Evolutionary conservation across 2,797 vertebrate species (phyloP), one percentile per base, ranked within the genome.

Genomic region (Eutrigla gurnardus): DNA sequence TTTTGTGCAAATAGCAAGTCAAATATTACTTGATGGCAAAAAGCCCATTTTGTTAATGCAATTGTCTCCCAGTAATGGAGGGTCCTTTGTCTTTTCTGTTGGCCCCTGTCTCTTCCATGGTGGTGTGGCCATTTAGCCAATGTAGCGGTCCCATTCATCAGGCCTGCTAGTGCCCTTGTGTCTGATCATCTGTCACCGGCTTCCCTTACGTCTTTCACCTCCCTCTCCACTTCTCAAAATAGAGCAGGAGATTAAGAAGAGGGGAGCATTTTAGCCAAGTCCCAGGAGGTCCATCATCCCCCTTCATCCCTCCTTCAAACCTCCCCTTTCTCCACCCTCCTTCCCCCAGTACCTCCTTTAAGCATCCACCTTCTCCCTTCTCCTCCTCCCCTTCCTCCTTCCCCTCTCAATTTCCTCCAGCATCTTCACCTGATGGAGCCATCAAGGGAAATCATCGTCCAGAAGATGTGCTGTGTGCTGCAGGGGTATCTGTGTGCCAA

Each of bases 101-200:
- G 65, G 36, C 55, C 77, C 52, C 77, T 65, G 70, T 86, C 76
- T 81, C 77, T 18, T 71, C 80, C 47, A 65, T 46, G 49, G 80
- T 79, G 59, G 52, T 86, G 74, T 65, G 73, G 76, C 83, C 85
- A 89, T 89, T 93, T 84, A 89, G 83, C 79, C 83, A 73, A 81
- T 73, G 55, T 54, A 79, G 82, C 79, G 68, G 64, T 66, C 71
- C 80, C 85, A 93, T 93, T 88, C 82, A 91, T 93, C 91, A 93
- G 83, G 69, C 49, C 66, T 80, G 80, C 67, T 86, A 91, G 87
- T 68, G 86, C 67, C 70, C 82, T 87, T 73, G n/a, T 79, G 84
- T 84, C 84, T 58, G 80, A 65, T 84, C 78, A 85, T 92, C 82
- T 8, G 80, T 93, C 93, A 83, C 52, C 10, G 12, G 61, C 65